These are phyloP conservation scores for Elachura formosa DNA, from an alignment of 2,113 vertebrate genomes.

Conservation along the genomic window DNA sequence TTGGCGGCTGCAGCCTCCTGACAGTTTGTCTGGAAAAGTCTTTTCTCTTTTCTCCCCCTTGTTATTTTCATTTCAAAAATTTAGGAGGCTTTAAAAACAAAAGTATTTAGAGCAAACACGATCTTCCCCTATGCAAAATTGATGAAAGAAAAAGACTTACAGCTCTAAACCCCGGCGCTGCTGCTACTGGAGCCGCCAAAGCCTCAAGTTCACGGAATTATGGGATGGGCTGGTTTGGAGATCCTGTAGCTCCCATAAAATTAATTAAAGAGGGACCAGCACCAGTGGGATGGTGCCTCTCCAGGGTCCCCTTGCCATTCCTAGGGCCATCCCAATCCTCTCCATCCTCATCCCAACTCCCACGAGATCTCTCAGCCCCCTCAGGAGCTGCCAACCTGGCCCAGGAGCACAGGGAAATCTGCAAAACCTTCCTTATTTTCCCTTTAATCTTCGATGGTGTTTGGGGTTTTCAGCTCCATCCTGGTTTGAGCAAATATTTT, in stretches of 20 bases:
- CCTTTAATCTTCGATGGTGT: fast-evolving
- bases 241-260: not conserved
- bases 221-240: not conserved
- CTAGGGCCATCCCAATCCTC: fast-evolving
- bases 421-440: not conserved
- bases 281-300: fast-evolving
- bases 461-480: constrained; percentile 33
- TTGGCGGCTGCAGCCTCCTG: constrained; percentile 57
- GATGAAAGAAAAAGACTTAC: constrained; percentile 39
- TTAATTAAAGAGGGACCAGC: not conserved
- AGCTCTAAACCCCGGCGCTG: not conserved
- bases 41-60: not conserved
- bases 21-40: constrained; percentile 64
- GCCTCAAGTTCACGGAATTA: fast-evolving
- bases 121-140: constrained; percentile 34
- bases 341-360: not conserved
- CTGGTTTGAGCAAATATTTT: constrained; percentile 69
- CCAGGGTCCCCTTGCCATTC: fast-evolving
- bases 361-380: fast-evolving
- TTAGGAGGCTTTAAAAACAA: constrained; percentile 63
- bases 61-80: constrained; percentile 55
- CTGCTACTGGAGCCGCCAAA: not conserved
- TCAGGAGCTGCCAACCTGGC: fast-evolving
- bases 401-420: fast-evolving
- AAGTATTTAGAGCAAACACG: constrained; percentile 45